phyloP scores from a whole-genome alignment of 2,113 vertebrate species.

The Accipiter virgatus region DNA sequence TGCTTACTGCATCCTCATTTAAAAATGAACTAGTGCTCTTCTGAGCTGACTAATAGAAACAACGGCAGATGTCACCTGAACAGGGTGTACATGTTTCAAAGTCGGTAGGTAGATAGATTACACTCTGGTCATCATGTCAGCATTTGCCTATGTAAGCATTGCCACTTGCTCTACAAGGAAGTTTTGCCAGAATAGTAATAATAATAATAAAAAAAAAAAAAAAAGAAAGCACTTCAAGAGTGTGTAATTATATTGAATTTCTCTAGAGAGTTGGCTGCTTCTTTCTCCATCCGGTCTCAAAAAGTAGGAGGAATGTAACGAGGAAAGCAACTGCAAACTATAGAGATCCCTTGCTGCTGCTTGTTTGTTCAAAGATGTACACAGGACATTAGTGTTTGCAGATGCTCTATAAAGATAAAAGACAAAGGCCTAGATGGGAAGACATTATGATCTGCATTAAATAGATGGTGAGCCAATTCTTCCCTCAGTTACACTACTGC shows the following conservation, averaged over 20 bases:
- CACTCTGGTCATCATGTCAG: background rate
- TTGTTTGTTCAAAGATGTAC: background rate
- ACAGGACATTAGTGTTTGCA: background rate
- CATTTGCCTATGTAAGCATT: background rate
- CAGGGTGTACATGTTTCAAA: background rate
- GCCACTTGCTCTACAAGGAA: background rate
- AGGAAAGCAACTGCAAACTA: background rate
- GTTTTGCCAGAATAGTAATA: background rate
- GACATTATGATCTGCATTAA: background rate
- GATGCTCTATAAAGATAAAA: background rate
- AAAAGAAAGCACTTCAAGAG: background rate
- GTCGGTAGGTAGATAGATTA: background rate
- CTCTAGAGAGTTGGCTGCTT: background rate
- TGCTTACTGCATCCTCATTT: background rate
- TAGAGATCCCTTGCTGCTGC: background rate
- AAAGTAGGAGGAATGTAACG: background rate
- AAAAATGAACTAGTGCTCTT: background rate
- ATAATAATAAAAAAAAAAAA: background rate
- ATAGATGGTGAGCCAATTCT: background rate
- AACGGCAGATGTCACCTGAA: background rate
- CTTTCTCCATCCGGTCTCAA: background rate
- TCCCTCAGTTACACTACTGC: background rate
- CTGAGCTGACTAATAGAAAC: background rate
- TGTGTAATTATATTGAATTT: background rate
- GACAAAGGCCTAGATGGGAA: background rate